Base-by-base conservation (phyloP, 1,140 invertebrate species). In the Heterodera carotae region DNA sequence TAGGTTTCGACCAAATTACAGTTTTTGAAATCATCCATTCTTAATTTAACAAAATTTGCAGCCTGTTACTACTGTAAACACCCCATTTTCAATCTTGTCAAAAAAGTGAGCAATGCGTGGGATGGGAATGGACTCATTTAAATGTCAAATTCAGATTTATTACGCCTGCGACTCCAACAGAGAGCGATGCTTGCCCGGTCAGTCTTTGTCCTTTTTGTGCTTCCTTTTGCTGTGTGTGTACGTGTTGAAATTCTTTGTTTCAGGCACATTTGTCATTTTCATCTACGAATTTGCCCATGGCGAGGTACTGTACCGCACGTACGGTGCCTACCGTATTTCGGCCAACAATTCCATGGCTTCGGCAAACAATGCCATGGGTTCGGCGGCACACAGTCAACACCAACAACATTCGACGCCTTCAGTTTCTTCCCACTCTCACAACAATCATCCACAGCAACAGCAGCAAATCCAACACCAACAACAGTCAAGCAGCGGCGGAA, bases 1-100 rank as follows among this genome's bases (percentile, higher is more conserved):
- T 71, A 56, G 69, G 69, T 71, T 43, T 18, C 48, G 48, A 56
- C 39, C 39, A 25, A 69, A 22, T 39, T 33, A 7, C n/a, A n/a
- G n/a, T n/a, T 34, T 25, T 34, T 27, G 2, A 31, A 31, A 12
- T 69, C 34, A n/a, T 31, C 48, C n/a, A 71, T 15, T 53, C 15
- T 22, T 43, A 22, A 15, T 18, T 36, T 36, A 1, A 0, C 59
- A 22, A 6, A n/a, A 22, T 48, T 62, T 76, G 15, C 74, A 33
- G 77, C 77, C 2, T 78, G 77, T 34, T 78, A 78, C 48, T 78
- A 78, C 25, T 78, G 77, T 27, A 78, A 78, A 68, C 77, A 78
- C 53, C 77, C 77, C 25, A 64, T 69, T 12, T 78, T 78, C 56
- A 59, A 67, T 34, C 59, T 78, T 39, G 77, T 69, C 36, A 78